phyloP scores from a whole-genome alignment of 2,888 invertebrate genomes.

The Eupithecia subumbrata region DNA sequence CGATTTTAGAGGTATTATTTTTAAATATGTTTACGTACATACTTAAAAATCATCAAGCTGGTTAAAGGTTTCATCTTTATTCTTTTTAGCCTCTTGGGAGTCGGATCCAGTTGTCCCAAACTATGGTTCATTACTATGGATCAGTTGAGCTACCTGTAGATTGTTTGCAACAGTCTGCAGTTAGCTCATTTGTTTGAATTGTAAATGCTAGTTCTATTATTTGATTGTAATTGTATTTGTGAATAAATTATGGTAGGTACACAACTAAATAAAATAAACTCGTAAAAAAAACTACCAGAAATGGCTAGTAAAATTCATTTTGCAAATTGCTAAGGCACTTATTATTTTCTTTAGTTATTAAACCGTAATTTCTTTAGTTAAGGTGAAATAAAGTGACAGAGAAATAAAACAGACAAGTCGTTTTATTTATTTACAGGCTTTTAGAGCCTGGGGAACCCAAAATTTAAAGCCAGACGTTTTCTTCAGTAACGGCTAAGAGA shows the following conservation, averaged over 20 bases:
- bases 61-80: no score
- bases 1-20: no score
- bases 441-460: not conserved
- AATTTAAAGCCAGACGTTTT: not conserved
- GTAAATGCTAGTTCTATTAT: no score
- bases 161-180: no score
- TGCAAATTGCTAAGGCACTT: not conserved
- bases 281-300: not conserved
- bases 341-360: not conserved
- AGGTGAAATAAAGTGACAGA: not conserved
- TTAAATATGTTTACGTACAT: no score
- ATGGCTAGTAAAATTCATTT: not conserved
- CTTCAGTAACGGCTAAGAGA: not conserved
- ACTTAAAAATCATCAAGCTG: no score
- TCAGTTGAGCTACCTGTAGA: no score
- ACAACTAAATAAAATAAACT: not conserved
- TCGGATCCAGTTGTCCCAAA: not conserved
- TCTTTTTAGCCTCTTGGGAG: no score
- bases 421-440: not conserved
- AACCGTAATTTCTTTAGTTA: not conserved
- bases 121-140: not conserved
- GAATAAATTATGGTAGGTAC: no score
- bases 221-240: no score
- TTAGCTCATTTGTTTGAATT: no score
- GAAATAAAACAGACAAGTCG: not conserved